Evolutionary conservation across 2,113 vertebrate species (phyloP).

Genomic region (Willisornis vidua): DNA sequence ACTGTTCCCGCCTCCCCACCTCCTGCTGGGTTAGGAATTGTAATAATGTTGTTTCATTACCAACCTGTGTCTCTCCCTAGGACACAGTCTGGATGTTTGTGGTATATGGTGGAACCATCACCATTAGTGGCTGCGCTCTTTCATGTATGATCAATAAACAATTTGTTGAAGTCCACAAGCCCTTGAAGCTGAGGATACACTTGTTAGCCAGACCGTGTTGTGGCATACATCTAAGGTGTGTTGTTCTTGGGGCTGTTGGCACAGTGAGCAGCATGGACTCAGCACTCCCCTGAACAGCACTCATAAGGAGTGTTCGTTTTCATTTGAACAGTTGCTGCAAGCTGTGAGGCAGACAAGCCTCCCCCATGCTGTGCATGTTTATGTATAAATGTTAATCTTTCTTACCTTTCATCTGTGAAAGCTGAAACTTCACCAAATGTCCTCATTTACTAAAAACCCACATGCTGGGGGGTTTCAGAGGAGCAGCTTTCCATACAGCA

Average conservation of each 20-base stretch:
- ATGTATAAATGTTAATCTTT: slow-evolving; percentile 44
- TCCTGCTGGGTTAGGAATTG: not conserved
- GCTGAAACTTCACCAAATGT: slow-evolving; percentile 17
- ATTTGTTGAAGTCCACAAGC: not conserved
- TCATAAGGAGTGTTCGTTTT: slow-evolving; percentile 17
- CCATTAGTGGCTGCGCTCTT: not conserved
- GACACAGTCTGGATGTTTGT: not conserved
- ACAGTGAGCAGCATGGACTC: not conserved
- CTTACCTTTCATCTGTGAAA: slow-evolving; percentile 46
- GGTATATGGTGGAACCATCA: not conserved
- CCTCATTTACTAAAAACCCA: not conserved
- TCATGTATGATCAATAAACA: not conserved
- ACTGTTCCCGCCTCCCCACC: not conserved
- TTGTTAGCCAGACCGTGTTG: not conserved
- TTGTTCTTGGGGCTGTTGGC: not conserved
- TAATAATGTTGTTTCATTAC: not conserved
- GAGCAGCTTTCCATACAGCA: not conserved
- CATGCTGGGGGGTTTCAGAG: not conserved
- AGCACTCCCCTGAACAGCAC: not conserved
- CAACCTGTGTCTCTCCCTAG: not conserved
- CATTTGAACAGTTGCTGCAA: not conserved
- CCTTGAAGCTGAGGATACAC: not conserved
- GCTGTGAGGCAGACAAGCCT: not conserved
- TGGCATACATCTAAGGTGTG: not conserved
- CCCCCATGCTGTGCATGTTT: not conserved